phyloP scores from a whole-genome alignment of 2,797 vertebrate genomes.

The Podargus strigoides region DNA sequence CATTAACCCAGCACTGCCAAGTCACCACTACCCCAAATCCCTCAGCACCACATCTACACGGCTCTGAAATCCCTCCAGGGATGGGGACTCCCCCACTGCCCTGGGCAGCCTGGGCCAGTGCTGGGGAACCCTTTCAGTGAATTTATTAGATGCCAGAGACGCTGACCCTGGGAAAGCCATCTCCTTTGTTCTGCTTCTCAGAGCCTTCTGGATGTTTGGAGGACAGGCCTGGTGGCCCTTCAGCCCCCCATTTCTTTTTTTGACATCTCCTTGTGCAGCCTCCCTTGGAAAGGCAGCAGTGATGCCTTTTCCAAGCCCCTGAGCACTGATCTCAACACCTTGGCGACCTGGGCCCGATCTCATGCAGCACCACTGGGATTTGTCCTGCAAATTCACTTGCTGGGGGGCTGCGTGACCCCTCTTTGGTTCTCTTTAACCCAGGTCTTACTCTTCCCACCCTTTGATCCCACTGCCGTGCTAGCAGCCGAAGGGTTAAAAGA shows the following conservation, averaged over 20 bases:
- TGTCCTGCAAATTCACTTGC: neutral
- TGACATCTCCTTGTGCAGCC: neutral
- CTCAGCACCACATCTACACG: no score
- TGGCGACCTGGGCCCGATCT: accelerated
- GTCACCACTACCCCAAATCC: no score
- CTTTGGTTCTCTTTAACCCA: neutral
- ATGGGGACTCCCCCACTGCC: no score
- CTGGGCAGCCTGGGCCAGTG: no score
- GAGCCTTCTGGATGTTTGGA: neutral
- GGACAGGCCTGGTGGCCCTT: neutral
- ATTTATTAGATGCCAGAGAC: neutral
- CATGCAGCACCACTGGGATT: accelerated
- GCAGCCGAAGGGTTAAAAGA: slow-evolving; percentile 43
- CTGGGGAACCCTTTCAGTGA: no score
- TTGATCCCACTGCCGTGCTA: neutral
- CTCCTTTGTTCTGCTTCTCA: neutral
- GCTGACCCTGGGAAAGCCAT: neutral
- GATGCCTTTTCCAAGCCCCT: neutral
- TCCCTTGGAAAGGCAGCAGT: neutral
- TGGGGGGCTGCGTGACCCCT: accelerated
- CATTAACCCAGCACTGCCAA: no score
- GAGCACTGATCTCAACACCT: neutral
- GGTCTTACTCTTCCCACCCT: neutral
- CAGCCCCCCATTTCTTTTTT: neutral
- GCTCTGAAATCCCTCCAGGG: no score